Evolutionary conservation across 2,113 vertebrate species (phyloP).

Genomic region (Microcebus griseorufus): DNA sequence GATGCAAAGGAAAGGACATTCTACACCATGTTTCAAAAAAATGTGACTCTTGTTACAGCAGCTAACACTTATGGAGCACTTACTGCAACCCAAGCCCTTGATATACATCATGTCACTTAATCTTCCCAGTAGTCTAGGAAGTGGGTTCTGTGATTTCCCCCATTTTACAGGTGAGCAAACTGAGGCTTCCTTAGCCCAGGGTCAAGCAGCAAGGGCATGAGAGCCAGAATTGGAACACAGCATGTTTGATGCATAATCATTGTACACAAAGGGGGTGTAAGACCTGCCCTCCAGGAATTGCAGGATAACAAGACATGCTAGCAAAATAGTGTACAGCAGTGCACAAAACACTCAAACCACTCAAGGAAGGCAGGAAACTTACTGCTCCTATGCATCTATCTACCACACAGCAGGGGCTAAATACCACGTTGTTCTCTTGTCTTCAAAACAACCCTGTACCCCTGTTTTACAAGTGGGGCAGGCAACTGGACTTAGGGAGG

Average conservation of each 20-base stretch:
- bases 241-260: no score
- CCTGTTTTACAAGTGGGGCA: neutral
- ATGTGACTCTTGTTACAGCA: neutral
- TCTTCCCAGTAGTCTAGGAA: no score
- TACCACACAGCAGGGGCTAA: neutral
- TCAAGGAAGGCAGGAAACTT: neutral
- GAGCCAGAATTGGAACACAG: neutral
- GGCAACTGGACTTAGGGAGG: neutral
- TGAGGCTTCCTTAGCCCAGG: neutral
- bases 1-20: neutral
- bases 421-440: neutral
- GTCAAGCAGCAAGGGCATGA: neutral
- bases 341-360: neutral
- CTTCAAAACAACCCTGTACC: neutral
- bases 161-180: neutral
- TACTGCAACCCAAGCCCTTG: neutral
- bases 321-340: neutral
- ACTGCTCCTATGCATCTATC: no score
- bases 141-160: neutral
- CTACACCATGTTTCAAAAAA: neutral
- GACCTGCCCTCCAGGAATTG: neutral
- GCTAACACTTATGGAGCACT: neutral
- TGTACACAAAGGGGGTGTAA: fast-evolving
- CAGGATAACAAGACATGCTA: no score
- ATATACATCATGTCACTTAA: neutral